Base-by-base conservation (phyloP, 1,140 invertebrate genomes). In the Drosophila asahinai region DNA sequence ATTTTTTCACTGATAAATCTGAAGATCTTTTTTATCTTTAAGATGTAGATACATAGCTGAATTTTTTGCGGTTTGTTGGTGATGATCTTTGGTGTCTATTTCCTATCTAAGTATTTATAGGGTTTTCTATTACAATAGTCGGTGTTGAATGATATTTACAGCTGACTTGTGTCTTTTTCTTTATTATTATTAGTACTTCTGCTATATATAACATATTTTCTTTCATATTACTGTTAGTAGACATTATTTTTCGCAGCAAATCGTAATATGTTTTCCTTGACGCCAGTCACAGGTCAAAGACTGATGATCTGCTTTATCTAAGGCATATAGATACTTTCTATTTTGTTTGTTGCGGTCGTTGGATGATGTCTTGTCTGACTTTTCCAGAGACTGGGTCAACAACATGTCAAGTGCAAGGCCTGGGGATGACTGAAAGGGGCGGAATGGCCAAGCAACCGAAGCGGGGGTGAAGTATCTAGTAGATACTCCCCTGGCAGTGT, bases 371-470 rank as follows among this genome's bases (percentile, higher is more conserved):
- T 43, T 27, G 52, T 49, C 36, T 42, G 59, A 65, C 42, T 81
- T 77, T 60, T 22, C 54, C 36, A 57, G 63, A 70, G 77, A 89
- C 67, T 87, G 86, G 84, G 84, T 87, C 84, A 89, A 89, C 80
- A 89, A 84, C 86, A 89, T 89, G 86, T 83, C 84, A 89, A 87
- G 83, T 89, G 83, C 80, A 73, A 8, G 33, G 17, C n/a, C 5
- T 30, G 38, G 25, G 36, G 25, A 43, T 57, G 27, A 30, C 22
- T 2, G 3, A 42, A n/a, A 11, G 30, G 40, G 47, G n/a, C 14
- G 12, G 47, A 49, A 25, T 11, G 33, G 27, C 14, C n/a, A n/a
- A 45, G 19, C n/a, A 59, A 12, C 33, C 33, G 4, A 6, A 25
- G 55, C 25, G 5, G 22, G 57, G 57, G 42, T 58, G n/a, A 9